Conservation (phyloP, 1,140 invertebrate genomes). For the Pseudachorutes palmiensis region DNA sequence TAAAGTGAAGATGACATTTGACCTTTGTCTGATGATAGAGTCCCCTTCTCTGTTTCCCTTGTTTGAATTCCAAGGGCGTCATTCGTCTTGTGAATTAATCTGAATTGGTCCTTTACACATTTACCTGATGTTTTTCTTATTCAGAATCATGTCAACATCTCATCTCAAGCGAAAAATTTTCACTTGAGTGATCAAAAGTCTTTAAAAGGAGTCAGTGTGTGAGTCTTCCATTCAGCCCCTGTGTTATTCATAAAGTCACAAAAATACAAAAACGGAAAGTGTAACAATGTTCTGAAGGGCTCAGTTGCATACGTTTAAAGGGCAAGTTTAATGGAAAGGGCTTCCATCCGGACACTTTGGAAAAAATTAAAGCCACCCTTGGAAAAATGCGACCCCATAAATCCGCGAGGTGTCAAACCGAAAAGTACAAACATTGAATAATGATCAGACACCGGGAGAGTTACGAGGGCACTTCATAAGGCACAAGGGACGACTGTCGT, state of each 20-base stretch:
- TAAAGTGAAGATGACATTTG: too few relatives aligned
- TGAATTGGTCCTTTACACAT: too few relatives aligned
- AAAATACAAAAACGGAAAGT: neutral
- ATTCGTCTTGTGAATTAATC: too few relatives aligned
- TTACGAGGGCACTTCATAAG: constrained; percentile 4
- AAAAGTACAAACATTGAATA: constrained; percentile 36
- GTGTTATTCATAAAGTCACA: too few relatives aligned
- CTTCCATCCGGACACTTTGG: neutral
- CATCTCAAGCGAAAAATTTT: neutral
- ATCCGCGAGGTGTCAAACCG: constrained; percentile 35
- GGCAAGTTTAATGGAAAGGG: neutral
- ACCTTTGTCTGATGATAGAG: too few relatives aligned
- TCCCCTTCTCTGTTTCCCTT: too few relatives aligned
- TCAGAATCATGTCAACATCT: neutral
- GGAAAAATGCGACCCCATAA: constrained; percentile 28
- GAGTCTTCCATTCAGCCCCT: too few relatives aligned
- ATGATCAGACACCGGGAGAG: constrained; percentile 22
- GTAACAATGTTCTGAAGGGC: neutral
- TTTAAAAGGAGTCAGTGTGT: too few relatives aligned
- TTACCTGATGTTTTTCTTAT: too few relatives aligned
- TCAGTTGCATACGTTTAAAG: neutral
- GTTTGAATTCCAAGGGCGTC: too few relatives aligned
- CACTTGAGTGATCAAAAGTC: neutral
- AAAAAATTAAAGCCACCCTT: neutral
- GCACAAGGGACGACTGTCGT: too few relatives aligned